Conservation (phyloP, 1,140 invertebrate species). For the Nephila pilipes region DNA sequence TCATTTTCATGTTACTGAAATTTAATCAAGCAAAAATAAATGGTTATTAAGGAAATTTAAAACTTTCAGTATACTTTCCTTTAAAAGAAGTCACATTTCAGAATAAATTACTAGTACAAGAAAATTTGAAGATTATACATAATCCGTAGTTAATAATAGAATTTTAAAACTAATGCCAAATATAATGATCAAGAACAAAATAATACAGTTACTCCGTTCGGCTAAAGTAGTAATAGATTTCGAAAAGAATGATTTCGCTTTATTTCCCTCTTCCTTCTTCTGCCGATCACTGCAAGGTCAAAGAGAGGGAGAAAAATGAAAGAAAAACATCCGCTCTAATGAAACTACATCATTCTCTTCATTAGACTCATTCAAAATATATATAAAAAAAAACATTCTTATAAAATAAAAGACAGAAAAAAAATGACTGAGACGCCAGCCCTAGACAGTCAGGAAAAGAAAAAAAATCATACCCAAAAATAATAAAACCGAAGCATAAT, state of each 20-base stretch:
- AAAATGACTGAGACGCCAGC: background rate
- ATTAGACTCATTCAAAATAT: slow-evolving; percentile 21
- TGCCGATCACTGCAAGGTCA: background rate
- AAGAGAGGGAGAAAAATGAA: background rate
- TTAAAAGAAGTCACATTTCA: no score
- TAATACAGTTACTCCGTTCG: no score
- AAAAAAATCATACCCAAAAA: slow-evolving; percentile 3
- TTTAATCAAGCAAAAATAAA: no score
- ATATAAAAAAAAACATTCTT: background rate
- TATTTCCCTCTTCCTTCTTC: no score
- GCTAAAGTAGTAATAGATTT: no score
- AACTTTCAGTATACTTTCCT: no score
- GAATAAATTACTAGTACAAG: no score
- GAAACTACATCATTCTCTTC: slow-evolving; percentile 23
- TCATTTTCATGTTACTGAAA: no score
- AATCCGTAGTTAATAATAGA: background rate
- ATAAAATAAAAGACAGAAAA: background rate
- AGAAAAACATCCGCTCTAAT: background rate
- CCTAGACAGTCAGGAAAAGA: background rate
- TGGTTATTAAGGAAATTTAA: no score
- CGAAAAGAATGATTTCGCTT: no score
- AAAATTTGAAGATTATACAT: no score
- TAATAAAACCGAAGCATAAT: slow-evolving; percentile 7
- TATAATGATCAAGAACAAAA: background rate
- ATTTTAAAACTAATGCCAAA: background rate